Evolutionary conservation across 2,797 vertebrate species (phyloP).

Genomic region (Odontamblyopus lacepedii): DNA sequence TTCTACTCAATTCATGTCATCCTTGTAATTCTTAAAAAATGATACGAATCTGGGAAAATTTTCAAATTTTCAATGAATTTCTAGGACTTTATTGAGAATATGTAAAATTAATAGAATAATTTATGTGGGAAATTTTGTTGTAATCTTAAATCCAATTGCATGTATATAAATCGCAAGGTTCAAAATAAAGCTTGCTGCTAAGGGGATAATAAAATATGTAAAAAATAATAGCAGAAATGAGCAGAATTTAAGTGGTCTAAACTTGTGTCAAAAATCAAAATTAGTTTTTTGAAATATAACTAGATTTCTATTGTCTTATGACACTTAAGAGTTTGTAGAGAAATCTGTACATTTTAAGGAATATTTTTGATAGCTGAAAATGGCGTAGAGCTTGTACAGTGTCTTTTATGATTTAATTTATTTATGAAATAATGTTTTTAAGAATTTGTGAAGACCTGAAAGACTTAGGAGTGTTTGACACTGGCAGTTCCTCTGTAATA

Average conservation of each 20-base stretch:
- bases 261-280: background rate
- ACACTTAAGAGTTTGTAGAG: background rate
- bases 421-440: background rate
- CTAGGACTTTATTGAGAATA: background rate
- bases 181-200: background rate
- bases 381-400: constrained; percentile 9
- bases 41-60: background rate
- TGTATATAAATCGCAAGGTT: background rate
- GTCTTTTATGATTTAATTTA: constrained; percentile 5
- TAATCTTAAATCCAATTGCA: background rate
- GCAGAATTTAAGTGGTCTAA: background rate
- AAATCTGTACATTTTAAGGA: background rate
- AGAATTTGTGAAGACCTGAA: constrained; percentile 34
- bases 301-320: background rate
- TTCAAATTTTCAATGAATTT: background rate
- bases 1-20: background rate
- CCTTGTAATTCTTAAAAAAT: background rate
- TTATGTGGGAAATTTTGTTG: background rate
- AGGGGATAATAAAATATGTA: background rate
- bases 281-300: background rate
- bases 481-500: constrained; percentile 61
- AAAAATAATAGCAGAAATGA: constrained; percentile 2
- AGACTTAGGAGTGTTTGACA: constrained; percentile 66
- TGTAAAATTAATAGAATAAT: background rate
- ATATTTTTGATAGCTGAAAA: constrained; percentile 8